phyloP scores from a whole-genome alignment of 2,888 invertebrate species.

The Himalopsyche japonica region DNA sequence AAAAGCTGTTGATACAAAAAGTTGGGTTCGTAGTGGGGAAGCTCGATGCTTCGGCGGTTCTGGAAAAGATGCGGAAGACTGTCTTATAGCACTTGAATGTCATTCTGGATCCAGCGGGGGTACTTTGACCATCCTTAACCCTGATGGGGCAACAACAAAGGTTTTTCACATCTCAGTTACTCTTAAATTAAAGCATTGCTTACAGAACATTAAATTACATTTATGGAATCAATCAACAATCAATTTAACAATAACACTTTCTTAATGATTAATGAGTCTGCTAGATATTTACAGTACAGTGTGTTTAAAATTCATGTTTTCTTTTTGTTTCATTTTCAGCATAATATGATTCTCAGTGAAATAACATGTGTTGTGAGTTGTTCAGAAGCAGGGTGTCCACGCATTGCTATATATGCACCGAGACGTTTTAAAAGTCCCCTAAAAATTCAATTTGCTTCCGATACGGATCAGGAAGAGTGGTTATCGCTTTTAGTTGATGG shows the following conservation, averaged over 20 bases:
- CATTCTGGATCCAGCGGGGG: slow-evolving; percentile 73
- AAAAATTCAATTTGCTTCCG: slow-evolving; percentile 77
- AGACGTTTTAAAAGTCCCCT: slow-evolving; percentile 64
- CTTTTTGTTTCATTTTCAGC: slow-evolving; percentile 42
- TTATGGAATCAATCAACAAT: too few species aligned
- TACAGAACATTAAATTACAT: too few species aligned
- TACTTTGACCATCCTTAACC: slow-evolving; percentile 74
- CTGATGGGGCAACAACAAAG: slow-evolving; percentile 77
- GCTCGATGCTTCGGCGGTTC: slow-evolving; percentile 65
- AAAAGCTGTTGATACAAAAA: slow-evolving; percentile 80
- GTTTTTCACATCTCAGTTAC: slow-evolving; percentile 50
- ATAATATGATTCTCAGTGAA: slow-evolving; percentile 72
- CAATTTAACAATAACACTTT: too few species aligned
- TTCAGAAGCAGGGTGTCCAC: slow-evolving; percentile 79
- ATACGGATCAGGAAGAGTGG: slow-evolving; percentile 90
- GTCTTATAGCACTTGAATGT: slow-evolving; percentile 82
- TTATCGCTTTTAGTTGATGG: slow-evolving; percentile 73
- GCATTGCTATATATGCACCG: slow-evolving; percentile 75
- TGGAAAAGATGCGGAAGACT: slow-evolving; percentile 68
- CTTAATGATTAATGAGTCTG: too few species aligned
- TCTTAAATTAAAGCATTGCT: too few species aligned
- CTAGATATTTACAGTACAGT: too few species aligned
- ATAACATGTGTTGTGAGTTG: slow-evolving; percentile 76
- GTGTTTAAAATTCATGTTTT: too few species aligned
- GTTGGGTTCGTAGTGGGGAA: slow-evolving; percentile 85